Conservation (phyloP, 2,113 vertebrate species). For the Oncorhynchus kisutch region DNA sequence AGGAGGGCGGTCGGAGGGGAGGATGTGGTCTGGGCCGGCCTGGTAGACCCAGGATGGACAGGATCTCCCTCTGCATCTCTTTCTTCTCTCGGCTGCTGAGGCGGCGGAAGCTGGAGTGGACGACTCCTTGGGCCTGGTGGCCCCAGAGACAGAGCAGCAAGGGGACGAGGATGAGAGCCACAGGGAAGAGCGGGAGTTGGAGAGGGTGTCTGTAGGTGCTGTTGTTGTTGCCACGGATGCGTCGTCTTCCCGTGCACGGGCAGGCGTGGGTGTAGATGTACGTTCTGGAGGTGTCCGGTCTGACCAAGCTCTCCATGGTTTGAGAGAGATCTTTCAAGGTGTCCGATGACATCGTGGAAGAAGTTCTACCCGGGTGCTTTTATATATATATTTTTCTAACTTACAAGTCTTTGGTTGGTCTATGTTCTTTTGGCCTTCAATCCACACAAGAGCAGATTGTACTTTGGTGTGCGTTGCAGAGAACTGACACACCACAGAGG, state of each 20-base stretch:
- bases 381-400: not conserved
- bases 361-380: not conserved
- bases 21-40: conserved; percentile 75
- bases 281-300: not conserved
- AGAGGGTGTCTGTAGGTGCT: not conserved
- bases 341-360: not conserved
- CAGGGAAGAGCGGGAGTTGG: conserved; percentile 17
- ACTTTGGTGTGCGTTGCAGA: too few relatives aligned
- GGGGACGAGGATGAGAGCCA: conserved; percentile 46
- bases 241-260: not conserved
- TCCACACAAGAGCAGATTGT: not conserved
- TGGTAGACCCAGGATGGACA: conserved; percentile 85
- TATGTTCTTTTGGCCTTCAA: not conserved
- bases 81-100: conserved; percentile 86
- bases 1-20: conserved; percentile 78
- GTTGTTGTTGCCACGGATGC: conserved; percentile 2
- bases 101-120: conserved; percentile 78
- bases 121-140: conserved; percentile 71
- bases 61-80: conserved; percentile 91
- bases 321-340: not conserved
- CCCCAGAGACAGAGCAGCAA: conserved; percentile 63
- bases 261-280: conserved; percentile 8
- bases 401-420: too few relatives aligned
- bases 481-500: not conserved
- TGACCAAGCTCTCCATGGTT: not conserved